These are phyloP conservation scores for Oreochromis spilurus DNA, from an alignment of 2,113 vertebrate species.

Conservation along the genomic window DNA sequence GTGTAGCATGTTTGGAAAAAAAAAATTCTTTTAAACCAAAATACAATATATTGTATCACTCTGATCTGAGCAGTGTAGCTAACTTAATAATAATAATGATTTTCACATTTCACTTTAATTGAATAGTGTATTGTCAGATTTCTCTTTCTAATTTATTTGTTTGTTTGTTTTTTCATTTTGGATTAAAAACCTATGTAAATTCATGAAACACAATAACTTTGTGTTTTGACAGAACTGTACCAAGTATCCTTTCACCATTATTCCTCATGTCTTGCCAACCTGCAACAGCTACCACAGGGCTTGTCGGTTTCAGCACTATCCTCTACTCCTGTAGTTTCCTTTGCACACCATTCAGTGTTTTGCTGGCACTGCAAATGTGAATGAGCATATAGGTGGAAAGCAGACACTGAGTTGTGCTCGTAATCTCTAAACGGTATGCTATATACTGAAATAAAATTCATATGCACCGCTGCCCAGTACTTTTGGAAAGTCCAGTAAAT, in stretches of 20 bases:
- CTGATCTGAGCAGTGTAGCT: too few species aligned
- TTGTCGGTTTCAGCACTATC: neutral
- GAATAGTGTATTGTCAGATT: neutral
- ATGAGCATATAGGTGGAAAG: neutral
- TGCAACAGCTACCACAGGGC: neutral
- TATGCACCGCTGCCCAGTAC: neutral
- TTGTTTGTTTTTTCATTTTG: neutral
- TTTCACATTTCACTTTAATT: neutral
- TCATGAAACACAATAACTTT: neutral
- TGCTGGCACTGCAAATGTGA: conserved; percentile 24
- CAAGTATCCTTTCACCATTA: neutral
- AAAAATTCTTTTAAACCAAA: too few species aligned
- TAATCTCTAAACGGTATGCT: neutral
- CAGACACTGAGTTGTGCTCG: conserved; percentile 3
- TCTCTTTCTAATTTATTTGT: neutral
- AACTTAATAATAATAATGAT: neutral
- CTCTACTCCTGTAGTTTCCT: neutral
- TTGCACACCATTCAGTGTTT: neutral
- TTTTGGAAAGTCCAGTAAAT: neutral
- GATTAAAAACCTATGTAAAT: neutral
- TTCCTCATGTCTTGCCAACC: conserved; percentile 11
- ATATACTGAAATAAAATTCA: neutral
- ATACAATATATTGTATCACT: too few species aligned
- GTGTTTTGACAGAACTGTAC: neutral
- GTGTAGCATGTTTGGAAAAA: neutral